These are phyloP conservation scores for Monochamus alternatus DNA, from an alignment of 2,888 invertebrate genomes.

Conservation along the genomic window DNA sequence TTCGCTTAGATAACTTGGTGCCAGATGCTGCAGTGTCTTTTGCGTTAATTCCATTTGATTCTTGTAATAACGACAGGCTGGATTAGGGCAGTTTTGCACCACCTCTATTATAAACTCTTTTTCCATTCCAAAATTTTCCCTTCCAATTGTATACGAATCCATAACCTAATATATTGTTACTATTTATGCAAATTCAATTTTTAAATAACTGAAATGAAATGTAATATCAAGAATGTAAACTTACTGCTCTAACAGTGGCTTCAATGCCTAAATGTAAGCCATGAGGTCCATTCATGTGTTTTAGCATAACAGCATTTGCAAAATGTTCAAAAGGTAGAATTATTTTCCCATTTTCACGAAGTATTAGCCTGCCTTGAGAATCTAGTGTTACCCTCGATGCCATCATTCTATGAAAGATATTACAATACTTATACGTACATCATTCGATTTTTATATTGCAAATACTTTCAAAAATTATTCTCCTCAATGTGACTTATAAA, in stretches of 20 bases:
- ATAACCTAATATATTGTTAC: slow-evolving; percentile 74
- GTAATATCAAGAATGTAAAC: slow-evolving; percentile 59
- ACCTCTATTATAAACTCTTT: slow-evolving; percentile 92
- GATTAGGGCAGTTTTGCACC: slow-evolving; percentile 90
- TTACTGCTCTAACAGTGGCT: slow-evolving; percentile 87
- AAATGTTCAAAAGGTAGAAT: slow-evolving; percentile 92
- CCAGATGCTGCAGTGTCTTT: slow-evolving; percentile 81
- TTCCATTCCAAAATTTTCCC: slow-evolving; percentile 90
- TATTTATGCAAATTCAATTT: no score
- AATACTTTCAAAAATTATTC: no score
- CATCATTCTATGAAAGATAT: slow-evolving; percentile 80
- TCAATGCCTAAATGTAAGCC: slow-evolving; percentile 88
- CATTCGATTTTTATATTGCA: neutral
- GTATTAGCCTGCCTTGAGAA: slow-evolving; percentile 86
- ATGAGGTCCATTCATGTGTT: slow-evolving; percentile 92
- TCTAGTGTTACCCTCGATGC: slow-evolving; percentile 88
- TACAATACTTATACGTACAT: neutral
- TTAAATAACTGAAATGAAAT: no score
- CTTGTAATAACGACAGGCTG: slow-evolving; percentile 90
- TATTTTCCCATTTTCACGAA: slow-evolving; percentile 91
- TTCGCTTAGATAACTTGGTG: slow-evolving; percentile 69
- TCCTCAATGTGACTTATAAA: no score
- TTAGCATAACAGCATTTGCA: slow-evolving; percentile 92
- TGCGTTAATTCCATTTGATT: slow-evolving; percentile 84
- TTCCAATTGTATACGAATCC: slow-evolving; percentile 88